Percentiles rank a stretch among this genome's conserved stretches.
These are phyloP conservation scores for Dendrolimus houi DNA, from an alignment of 2,888 invertebrate genomes.

Conservation along the genomic window DNA sequence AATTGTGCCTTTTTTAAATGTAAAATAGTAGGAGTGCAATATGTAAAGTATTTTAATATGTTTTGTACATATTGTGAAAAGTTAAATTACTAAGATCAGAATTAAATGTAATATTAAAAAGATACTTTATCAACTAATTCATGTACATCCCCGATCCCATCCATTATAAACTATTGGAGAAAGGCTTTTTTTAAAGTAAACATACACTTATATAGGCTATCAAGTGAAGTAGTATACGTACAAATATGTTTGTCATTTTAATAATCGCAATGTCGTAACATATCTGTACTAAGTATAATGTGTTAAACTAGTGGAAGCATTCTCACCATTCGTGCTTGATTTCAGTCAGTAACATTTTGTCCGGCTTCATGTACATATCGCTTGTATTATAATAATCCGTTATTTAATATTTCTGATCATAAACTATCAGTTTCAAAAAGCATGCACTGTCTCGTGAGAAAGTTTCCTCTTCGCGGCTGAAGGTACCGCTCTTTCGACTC, in stretches of 20 bases:
- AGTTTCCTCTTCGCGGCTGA: conserved; percentile 93
- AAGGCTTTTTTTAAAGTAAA: neutral
- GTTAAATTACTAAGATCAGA: conserved; percentile 1
- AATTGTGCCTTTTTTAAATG: conserved; percentile 1
- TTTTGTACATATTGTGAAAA: neutral
- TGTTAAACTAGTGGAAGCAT: conserved; percentile 70
- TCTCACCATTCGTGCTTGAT: conserved; percentile 77
- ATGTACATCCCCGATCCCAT: too few relatives aligned
- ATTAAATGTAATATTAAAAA: too few relatives aligned
- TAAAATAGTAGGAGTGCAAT: conserved; percentile 3
- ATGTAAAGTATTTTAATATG: neutral
- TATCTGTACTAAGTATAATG: conserved; percentile 34
- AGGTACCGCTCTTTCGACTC: conserved; percentile 84
- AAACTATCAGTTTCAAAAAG: conserved; percentile 77
- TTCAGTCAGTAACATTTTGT: conserved; percentile 72
- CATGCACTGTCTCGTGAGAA: conserved; percentile 86
- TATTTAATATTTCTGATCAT: conserved; percentile 70
- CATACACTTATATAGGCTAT: neutral
- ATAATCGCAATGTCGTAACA: conserved; percentile 26
- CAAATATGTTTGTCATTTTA: conserved; percentile 29
- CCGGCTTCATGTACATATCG: conserved; percentile 79
- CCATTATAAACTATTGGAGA: neutral
- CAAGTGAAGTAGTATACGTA: conserved; percentile 12
- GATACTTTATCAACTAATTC: too few relatives aligned
- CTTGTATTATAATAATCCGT: conserved; percentile 77